phyloP scores from a whole-genome alignment of 2,113 vertebrate species.

The Cairina moschata region DNA sequence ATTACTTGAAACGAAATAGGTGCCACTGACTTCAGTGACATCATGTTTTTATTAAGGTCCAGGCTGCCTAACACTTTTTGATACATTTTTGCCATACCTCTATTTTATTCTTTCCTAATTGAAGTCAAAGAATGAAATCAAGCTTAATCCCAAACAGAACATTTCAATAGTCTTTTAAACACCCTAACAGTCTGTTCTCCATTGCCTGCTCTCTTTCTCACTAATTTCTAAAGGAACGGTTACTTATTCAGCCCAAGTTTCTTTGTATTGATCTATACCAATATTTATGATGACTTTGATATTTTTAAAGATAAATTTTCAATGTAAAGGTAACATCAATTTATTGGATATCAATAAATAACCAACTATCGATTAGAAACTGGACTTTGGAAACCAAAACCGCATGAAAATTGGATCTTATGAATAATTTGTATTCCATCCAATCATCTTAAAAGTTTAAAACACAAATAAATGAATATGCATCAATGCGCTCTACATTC shows the following conservation, averaged over 20 bases:
- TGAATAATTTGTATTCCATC: neutral
- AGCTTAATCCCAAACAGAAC: neutral
- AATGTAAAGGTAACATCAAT: neutral
- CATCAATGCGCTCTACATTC: neutral
- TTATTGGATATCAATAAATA: neutral
- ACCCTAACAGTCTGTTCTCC: neutral
- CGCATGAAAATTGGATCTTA: neutral
- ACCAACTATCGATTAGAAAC: neutral
- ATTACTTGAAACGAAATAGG: neutral
- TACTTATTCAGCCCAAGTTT: neutral
- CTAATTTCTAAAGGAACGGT: neutral
- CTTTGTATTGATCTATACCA: neutral
- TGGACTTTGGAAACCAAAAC: neutral
- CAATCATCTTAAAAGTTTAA: neutral
- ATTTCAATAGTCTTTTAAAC: neutral
- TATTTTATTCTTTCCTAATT: neutral
- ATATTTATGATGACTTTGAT: neutral
- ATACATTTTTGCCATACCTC: neutral
- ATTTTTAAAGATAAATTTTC: neutral
- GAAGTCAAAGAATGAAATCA: neutral
- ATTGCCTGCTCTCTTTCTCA: fast-evolving
- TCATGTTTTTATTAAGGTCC: neutral
- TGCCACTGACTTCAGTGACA: neutral
- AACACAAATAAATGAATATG: neutral
- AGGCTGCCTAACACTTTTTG: neutral